These are phyloP conservation scores for Diglossa cyanea DNA, from an alignment of 2,797 vertebrate species.

Conservation along the genomic window DNA sequence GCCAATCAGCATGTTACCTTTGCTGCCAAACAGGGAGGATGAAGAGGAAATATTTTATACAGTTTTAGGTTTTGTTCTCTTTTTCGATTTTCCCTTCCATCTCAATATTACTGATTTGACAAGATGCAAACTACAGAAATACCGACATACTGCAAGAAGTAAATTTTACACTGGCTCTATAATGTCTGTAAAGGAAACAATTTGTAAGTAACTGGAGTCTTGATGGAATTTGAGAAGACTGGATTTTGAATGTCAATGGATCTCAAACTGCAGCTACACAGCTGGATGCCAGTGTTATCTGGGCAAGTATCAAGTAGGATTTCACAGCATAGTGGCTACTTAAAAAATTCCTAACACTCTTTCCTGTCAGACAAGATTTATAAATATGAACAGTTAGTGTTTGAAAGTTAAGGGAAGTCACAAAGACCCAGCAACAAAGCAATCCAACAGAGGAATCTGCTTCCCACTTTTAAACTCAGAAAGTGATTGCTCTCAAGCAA, in stretches of 20 bases:
- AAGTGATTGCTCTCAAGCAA: conserved; percentile 43
- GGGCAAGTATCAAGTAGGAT: not conserved
- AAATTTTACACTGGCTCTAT: not conserved
- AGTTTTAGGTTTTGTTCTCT: not conserved
- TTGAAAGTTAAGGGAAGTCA: conserved; percentile 47
- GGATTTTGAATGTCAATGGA: not conserved
- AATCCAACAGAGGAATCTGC: conserved; percentile 39
- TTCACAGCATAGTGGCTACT: not conserved
- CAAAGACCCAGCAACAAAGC: conserved; percentile 42
- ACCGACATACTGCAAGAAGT: not conserved
- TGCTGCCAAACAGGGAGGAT: not conserved
- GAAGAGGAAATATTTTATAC: not conserved
- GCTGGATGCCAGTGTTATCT: not conserved
- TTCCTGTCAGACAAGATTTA: conserved; percentile 21
- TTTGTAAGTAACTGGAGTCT: not conserved
- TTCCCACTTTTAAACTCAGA: conserved; percentile 26
- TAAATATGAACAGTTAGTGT: conserved; percentile 24
- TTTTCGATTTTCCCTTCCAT: not conserved
- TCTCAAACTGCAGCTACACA: not conserved
- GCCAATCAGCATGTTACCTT: not conserved
- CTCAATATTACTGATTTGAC: not conserved
- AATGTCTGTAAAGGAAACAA: not conserved
- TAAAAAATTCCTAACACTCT: not conserved
- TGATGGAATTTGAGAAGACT: not conserved
- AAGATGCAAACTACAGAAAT: not conserved